These are phyloP conservation scores for Chionis minor DNA, from an alignment of 2,113 vertebrate species.

Conservation along the genomic window DNA sequence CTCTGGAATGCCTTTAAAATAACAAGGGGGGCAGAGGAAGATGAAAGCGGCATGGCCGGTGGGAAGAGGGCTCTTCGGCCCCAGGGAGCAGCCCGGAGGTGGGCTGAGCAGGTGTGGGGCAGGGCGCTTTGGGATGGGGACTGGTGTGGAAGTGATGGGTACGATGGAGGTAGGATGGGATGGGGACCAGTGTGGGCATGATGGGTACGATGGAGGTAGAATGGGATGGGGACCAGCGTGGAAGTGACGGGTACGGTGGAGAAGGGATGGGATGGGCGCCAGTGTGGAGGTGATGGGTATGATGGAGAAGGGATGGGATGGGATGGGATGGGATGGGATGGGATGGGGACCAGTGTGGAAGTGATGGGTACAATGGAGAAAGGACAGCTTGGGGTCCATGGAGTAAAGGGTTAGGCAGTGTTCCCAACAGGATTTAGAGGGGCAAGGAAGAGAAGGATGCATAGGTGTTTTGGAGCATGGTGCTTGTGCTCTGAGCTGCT, in stretches of 20 bases:
- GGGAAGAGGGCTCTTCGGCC: neutral
- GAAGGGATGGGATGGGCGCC: neutral
- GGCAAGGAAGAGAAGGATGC: neutral
- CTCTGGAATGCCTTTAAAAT: conserved; percentile 66
- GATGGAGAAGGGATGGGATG: no score
- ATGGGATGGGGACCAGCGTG: accelerated
- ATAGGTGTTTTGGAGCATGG: neutral
- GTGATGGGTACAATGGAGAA: neutral
- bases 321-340: neutral
- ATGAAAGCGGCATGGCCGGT: neutral
- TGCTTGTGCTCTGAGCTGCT: neutral
- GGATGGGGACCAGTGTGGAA: no score
- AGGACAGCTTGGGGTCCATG: neutral
- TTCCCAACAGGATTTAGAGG: neutral
- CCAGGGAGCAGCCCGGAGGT: neutral
- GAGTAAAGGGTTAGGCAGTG: neutral
- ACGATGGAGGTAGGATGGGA: neutral
- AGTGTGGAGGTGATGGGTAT: neutral
- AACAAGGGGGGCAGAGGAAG: conserved; percentile 19
- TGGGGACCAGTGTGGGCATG: neutral
- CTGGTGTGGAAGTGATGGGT: neutral
- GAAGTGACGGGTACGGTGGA: neutral
- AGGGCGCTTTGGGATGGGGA: neutral
- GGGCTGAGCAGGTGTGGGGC: neutral
- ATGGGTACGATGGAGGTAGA: neutral